Percentiles rank a stretch among this genome's conserved stretches.
These are phyloP conservation scores for Euzetes globulus DNA, from an alignment of 2,888 invertebrate species.

Conservation along the genomic window DNA sequence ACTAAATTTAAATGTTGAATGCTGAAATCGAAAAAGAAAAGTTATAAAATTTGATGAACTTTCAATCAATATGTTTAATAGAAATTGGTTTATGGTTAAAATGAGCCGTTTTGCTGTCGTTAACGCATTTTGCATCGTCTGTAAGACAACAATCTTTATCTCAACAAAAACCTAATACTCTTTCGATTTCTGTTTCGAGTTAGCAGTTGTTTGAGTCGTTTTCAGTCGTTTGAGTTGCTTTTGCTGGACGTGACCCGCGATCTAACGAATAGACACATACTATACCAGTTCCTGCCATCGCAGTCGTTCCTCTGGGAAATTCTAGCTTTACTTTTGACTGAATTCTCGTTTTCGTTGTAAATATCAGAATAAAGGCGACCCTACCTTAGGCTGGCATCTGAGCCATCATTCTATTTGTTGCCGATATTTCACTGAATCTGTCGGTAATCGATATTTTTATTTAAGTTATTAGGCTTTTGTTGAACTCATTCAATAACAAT, in stretches of 20 bases:
- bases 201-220: neutral
- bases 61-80: slow-evolving; percentile 14
- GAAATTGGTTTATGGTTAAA: slow-evolving; percentile 1
- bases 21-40: neutral
- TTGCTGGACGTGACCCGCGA: slow-evolving; percentile 1
- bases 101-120: neutral
- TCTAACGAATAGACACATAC: neutral
- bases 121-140: neutral
- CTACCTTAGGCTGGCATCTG: neutral
- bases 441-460: slow-evolving; percentile 18
- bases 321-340: slow-evolving; percentile 10
- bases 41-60: neutral
- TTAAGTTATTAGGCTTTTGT: neutral
- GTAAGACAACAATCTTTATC: slow-evolving; percentile 1
- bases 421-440: slow-evolving; percentile 10
- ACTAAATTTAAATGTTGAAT: neutral
- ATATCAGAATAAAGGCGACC: neutral
- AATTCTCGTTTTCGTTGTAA: slow-evolving; percentile 3
- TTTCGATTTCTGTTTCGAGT: neutral
- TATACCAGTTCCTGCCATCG: neutral
- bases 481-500: slow-evolving; percentile 6
- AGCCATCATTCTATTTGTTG: slow-evolving; percentile 11
- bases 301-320: slow-evolving; percentile 12
- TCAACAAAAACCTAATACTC: neutral
- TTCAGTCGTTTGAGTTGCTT: neutral